Evolutionary conservation across 2,113 vertebrate genomes (phyloP).

Genomic region (Chloroceryle aenea): DNA sequence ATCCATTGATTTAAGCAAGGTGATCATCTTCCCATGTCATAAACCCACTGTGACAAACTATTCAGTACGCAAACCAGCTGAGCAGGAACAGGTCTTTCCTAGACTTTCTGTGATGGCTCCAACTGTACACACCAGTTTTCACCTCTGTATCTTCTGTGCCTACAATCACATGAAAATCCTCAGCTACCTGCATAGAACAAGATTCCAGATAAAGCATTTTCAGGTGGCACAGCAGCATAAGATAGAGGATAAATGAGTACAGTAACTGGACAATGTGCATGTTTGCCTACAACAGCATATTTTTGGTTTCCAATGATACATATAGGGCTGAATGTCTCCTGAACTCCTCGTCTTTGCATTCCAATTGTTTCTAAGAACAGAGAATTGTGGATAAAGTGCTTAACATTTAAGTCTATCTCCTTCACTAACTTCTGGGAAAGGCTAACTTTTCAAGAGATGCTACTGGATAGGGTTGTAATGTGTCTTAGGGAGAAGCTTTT

Average conservation of each 20-base stretch:
- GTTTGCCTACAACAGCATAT: not conserved
- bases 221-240: not conserved
- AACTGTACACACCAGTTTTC: not conserved
- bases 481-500: not conserved
- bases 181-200: not conserved
- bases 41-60: not conserved
- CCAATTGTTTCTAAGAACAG: not conserved
- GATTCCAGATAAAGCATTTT: not conserved
- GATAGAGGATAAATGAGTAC: not conserved
- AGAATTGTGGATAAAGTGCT: slow-evolving; percentile 43
- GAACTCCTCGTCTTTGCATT: not conserved
- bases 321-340: not conserved
- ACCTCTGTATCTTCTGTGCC: not conserved
- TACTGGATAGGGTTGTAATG: not conserved
- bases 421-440: not conserved
- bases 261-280: not conserved
- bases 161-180: not conserved
- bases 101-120: not conserved
- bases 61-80: not conserved
- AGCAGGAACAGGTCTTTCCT: not conserved
- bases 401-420: not conserved
- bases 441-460: not conserved
- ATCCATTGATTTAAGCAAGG: not conserved
- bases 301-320: not conserved
- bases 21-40: not conserved